Evolutionary conservation across 2,888 invertebrate genomes (phyloP).

Genomic region (Drosophila histrio): DNA sequence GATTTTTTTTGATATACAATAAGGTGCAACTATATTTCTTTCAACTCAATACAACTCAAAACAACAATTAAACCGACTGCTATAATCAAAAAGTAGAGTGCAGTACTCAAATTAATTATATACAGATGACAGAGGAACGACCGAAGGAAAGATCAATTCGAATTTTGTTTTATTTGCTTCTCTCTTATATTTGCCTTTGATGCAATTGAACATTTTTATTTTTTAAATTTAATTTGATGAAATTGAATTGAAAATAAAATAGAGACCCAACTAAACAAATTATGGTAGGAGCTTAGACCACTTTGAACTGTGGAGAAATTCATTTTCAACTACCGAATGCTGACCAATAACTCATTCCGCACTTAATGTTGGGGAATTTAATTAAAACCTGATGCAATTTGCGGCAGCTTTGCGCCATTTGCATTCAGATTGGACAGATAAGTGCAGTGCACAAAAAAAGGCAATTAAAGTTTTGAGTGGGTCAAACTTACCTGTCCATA

Average conservation of each 20-base stretch:
- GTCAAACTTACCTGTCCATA: constrained; percentile 77
- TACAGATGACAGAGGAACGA: background rate
- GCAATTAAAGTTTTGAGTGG: constrained; percentile 47
- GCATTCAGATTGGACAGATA: constrained; percentile 26
- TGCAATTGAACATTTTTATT: background rate
- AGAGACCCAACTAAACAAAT: background rate
- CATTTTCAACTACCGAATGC: background rate
- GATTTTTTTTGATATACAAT: too few relatives aligned
- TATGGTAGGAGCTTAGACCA: background rate
- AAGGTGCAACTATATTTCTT: too few relatives aligned
- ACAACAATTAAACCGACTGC: background rate
- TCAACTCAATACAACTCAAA: too few relatives aligned
- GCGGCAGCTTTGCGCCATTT: constrained; percentile 23
- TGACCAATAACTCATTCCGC: background rate
- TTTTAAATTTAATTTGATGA: background rate
- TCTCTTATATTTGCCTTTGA: background rate
- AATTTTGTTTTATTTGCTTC: background rate
- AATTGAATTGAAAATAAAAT: background rate
- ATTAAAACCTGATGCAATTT: constrained; percentile 39
- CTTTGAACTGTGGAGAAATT: background rate
- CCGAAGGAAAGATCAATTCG: background rate
- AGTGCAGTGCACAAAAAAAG: constrained; percentile 27
- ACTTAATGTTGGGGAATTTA: constrained; percentile 17
- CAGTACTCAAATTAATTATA: background rate
- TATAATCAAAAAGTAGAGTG: background rate